A percentile compares a stretch with the other conserved stretches of the same genome.
phyloP scores from a whole-genome alignment of 2,888 invertebrate species.

The Anagyrus pseudococci region DNA sequence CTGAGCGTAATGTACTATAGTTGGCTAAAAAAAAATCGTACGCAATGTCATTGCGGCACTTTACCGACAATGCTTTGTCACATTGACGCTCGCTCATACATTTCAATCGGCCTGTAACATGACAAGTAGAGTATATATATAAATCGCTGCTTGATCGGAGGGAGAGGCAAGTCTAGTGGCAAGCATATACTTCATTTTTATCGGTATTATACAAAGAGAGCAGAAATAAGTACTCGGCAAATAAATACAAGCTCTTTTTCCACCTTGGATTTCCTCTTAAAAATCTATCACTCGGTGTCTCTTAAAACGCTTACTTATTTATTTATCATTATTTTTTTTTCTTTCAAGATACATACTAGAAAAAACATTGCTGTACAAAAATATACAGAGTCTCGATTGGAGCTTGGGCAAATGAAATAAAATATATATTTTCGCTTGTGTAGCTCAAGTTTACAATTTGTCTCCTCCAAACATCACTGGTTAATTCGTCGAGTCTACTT shows the following conservation, averaged over 20 bases:
- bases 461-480: conserved; percentile 16
- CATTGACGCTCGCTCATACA: background rate
- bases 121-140: no score
- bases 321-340: background rate
- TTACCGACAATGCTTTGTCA: conserved; percentile 10
- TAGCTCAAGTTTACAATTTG: conserved; percentile 18
- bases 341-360: conserved; percentile 52
- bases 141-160: conserved; percentile 12
- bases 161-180: conserved; percentile 52
- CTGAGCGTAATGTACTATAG: background rate
- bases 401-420: conserved; percentile 21
- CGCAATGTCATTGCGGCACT: conserved; percentile 3
- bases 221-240: conserved; percentile 46
- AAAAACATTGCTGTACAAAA: conserved; percentile 60
- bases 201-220: conserved; percentile 38
- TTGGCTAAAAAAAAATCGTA: conserved; percentile 17
- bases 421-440: conserved; percentile 20
- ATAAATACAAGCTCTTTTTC: conserved; percentile 46
- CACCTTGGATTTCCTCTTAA: conserved; percentile 30
- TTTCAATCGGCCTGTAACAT: no score
- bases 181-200: conserved; percentile 40
- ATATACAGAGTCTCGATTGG: conserved; percentile 51
- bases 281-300: conserved; percentile 46
- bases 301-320: background rate
- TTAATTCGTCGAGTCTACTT: conserved; percentile 17